phyloP scores from a whole-genome alignment of 2,888 invertebrate species.

The Gisinianus flammeolus region DNA sequence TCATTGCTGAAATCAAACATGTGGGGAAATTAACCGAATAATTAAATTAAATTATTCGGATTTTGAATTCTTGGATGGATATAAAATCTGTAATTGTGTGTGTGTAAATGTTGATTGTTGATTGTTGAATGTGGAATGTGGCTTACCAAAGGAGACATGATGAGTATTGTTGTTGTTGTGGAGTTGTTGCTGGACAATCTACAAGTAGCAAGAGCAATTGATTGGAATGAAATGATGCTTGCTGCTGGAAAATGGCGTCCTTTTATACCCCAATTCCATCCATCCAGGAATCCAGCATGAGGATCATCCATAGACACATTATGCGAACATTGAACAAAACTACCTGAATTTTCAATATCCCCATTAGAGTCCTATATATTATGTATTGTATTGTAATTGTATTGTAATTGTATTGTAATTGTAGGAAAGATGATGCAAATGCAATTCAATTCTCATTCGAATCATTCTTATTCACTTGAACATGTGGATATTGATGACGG shows the following conservation, averaged over 20 bases:
- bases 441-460: no score
- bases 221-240: constrained; percentile 10
- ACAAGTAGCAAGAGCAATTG: constrained; percentile 7
- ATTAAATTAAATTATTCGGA: neutral
- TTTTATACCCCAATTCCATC: constrained; percentile 26
- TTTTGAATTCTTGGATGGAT: neutral
- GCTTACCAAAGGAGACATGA: constrained; percentile 55
- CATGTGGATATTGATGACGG: no score
- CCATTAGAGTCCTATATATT: no score
- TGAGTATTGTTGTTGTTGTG: constrained; percentile 41
- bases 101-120: constrained; percentile 2
- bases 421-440: no score
- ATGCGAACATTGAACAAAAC: no score
- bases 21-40: no score
- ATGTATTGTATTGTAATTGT: no score
- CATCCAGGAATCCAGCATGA: neutral
- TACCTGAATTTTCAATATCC: no score
- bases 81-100: neutral
- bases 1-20: no score
- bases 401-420: no score
- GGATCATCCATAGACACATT: no score
- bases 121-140: neutral
- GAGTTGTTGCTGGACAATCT: constrained; percentile 32
- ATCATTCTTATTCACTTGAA: no score
- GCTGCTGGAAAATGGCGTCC: neutral